These are phyloP conservation scores for Accipiter cooperii DNA, from an alignment of 2,113 vertebrate species.

Conservation along the genomic window DNA sequence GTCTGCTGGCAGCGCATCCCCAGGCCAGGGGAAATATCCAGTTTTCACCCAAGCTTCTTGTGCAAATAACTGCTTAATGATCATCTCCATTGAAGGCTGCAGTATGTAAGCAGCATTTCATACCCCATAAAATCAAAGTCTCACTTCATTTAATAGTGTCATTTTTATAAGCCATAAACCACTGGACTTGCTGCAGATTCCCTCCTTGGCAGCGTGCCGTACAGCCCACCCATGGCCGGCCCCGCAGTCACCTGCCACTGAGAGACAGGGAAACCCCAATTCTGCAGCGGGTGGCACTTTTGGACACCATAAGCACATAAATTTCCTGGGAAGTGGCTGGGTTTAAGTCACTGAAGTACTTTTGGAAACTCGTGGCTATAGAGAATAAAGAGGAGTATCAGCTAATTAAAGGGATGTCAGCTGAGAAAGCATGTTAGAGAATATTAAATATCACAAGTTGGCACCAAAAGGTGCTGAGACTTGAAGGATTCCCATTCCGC, in stretches of 20 bases:
- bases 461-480: not conserved
- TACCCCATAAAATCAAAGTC: not conserved
- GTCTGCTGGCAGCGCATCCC: fast-evolving
- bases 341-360: not conserved
- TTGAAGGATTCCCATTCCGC: not conserved
- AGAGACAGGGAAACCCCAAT: not conserved
- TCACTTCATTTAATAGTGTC: not conserved
- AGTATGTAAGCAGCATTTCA: not conserved
- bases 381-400: not conserved
- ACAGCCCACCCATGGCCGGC: not conserved
- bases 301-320: not conserved
- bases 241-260: fast-evolving
- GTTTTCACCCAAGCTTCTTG: not conserved
- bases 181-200: not conserved
- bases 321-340: not conserved
- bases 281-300: not conserved
- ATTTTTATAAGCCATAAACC: not conserved
- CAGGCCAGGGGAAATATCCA: not conserved
- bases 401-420: not conserved
- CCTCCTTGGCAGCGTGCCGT: not conserved
- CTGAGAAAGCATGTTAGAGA: not conserved
- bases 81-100: not conserved
- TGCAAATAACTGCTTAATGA: not conserved
- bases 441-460: not conserved
- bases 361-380: not conserved